These are phyloP conservation scores for Metalampra italica DNA, from an alignment of 2,888 invertebrate species.

Conservation along the genomic window DNA sequence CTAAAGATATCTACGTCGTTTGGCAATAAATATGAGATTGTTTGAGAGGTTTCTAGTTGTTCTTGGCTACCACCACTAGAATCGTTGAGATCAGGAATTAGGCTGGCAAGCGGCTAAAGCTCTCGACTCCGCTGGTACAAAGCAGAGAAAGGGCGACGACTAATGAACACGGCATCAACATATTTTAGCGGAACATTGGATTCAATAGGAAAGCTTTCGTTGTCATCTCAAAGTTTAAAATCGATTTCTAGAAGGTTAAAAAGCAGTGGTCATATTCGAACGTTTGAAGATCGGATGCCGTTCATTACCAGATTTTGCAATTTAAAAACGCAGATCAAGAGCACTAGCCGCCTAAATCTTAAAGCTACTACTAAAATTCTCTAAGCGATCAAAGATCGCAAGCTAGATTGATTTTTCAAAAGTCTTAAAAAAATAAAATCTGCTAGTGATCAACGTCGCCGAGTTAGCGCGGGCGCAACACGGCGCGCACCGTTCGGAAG, in stretches of 20 bases:
- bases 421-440: slow-evolving; percentile 79
- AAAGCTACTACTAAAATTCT: slow-evolving; percentile 74
- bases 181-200: slow-evolving; percentile 15
- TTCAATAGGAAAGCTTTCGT: slow-evolving; percentile 31
- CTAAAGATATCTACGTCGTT: background rate
- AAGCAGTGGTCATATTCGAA: slow-evolving; percentile 34
- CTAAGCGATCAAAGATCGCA: slow-evolving; percentile 75
- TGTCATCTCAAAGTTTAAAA: slow-evolving; percentile 41
- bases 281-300: too few relatives aligned
- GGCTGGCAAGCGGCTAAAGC: slow-evolving; percentile 55
- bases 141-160: slow-evolving; percentile 35
- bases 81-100: slow-evolving; percentile 59
- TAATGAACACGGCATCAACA: slow-evolving; percentile 34
- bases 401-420: slow-evolving; percentile 75
- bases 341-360: slow-evolving; percentile 67
- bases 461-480: slow-evolving; percentile 79
- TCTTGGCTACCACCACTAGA: slow-evolving; percentile 42
- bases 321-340: slow-evolving; percentile 49
- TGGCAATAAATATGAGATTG: background rate
- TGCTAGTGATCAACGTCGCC: slow-evolving; percentile 66
- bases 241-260: slow-evolving; percentile 35
- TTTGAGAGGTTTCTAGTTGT: background rate
- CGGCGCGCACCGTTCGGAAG: slow-evolving; percentile 89
- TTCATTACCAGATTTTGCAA: too few relatives aligned
- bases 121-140: slow-evolving; percentile 47